Evolutionary conservation across 2,113 vertebrate genomes (phyloP).

Genomic region (Tricholaema leucomelas): DNA sequence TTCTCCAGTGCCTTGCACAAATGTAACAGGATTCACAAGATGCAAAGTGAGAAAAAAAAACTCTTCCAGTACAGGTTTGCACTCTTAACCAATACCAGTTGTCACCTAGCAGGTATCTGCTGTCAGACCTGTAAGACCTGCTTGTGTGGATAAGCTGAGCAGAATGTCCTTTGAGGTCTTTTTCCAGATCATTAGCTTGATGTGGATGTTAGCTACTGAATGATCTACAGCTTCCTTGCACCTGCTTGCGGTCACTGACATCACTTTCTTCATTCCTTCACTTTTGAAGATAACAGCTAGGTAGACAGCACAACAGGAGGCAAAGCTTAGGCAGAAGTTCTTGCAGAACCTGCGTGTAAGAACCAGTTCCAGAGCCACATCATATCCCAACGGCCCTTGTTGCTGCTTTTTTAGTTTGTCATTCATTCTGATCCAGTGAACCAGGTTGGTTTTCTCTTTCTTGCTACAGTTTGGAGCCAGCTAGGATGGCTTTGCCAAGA

Average conservation of each 20-base stretch:
- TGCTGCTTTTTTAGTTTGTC: background rate
- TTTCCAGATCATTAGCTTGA: background rate
- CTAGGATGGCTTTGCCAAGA: background rate
- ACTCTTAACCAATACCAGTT: background rate
- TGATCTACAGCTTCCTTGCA: background rate
- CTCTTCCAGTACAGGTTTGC: background rate
- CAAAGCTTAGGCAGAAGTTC: background rate
- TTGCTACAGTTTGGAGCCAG: background rate
- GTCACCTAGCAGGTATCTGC: background rate
- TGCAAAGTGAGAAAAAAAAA: background rate
- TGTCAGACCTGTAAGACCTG: background rate
- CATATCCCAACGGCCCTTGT: background rate
- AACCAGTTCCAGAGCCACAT: background rate
- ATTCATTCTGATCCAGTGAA: background rate
- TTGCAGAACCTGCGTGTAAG: background rate
- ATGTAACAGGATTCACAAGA: background rate
- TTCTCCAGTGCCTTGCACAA: constrained; percentile 60
- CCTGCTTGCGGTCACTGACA: fast-evolving
- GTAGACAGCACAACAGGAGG: background rate
- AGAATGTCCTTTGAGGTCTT: background rate
- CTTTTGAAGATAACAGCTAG: background rate
- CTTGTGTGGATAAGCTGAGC: background rate
- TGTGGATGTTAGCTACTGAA: fast-evolving
- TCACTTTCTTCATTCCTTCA: background rate
- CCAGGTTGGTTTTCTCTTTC: background rate